Conservation (phyloP, 2,113 vertebrate genomes). For the Greenwoodochromis staneri region DNA sequence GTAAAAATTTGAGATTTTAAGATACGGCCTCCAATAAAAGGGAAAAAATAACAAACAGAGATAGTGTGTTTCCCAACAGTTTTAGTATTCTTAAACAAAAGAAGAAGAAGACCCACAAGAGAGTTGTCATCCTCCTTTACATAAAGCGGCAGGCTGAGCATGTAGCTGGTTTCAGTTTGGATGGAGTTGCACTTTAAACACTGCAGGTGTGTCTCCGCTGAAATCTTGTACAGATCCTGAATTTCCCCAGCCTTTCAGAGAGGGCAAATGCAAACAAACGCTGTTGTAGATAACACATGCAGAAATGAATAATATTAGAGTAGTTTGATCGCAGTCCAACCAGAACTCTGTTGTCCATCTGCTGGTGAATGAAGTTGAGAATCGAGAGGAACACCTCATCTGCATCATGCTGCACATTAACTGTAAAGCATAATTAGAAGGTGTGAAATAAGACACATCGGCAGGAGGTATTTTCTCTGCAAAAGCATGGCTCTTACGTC, state of each 20-base stretch:
- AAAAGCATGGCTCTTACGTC: constrained; percentile 23
- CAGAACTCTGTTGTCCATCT: constrained; percentile 53
- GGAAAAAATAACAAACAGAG: not conserved
- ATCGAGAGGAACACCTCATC: constrained; percentile 69
- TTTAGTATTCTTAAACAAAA: not conserved
- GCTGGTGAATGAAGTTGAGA: constrained; percentile 54
- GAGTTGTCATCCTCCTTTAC: constrained; percentile 25
- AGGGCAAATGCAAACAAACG: not conserved
- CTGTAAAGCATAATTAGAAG: constrained; percentile 21
- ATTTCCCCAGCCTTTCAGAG: constrained; percentile 55
- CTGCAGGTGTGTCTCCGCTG: constrained; percentile 24
- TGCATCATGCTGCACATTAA: constrained; percentile 58
- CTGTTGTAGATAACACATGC: not conserved
- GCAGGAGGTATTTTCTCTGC: not conserved
- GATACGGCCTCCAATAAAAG: not conserved
- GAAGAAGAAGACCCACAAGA: constrained; percentile 39
- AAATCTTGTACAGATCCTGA: constrained; percentile 60
- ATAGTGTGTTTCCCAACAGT: not conserved
- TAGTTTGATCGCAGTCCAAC: constrained; percentile 13
- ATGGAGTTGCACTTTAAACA: constrained; percentile 42
- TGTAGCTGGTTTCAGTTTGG: constrained; percentile 20
- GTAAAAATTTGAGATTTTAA: not conserved
- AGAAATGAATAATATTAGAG: not conserved
- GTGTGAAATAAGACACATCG: not conserved
- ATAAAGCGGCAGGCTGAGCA: constrained; percentile 58